phyloP scores from a whole-genome alignment of 2,113 vertebrate species.

The Spermophilus dauricus region DNA sequence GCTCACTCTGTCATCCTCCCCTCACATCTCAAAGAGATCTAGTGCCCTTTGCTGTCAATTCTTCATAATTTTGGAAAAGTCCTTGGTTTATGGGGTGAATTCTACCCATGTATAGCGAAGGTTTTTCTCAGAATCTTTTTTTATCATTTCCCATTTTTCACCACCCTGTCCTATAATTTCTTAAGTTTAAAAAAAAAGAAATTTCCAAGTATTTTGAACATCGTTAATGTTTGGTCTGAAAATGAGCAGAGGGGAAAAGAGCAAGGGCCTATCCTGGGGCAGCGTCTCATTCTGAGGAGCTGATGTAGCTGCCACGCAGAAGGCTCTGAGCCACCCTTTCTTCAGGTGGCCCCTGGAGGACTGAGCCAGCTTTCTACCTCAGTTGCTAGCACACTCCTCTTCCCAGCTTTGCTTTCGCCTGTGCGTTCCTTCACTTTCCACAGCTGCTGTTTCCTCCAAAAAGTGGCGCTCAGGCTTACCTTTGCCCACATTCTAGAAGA shows the following conservation, averaged over 20 bases:
- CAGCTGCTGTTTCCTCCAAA: background rate
- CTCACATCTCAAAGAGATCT: background rate
- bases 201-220: background rate
- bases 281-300: background rate
- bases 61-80: background rate
- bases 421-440: background rate
- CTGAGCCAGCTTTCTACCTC: constrained; percentile 62
- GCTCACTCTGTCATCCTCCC: background rate
- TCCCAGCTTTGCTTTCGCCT: background rate
- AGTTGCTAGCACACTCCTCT: background rate
- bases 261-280: background rate
- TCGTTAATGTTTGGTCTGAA: constrained; percentile 42
- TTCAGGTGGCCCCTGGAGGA: background rate
- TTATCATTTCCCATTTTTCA: background rate
- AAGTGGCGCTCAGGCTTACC: background rate
- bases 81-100: constrained; percentile 27
- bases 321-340: background rate
- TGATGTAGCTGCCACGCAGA: background rate
- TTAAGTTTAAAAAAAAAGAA: background rate
- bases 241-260: background rate
- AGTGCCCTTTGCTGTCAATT: background rate
- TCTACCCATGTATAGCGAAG: background rate
- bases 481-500: background rate
- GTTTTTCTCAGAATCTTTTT: constrained; percentile 26
- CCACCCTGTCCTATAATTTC: constrained; percentile 1